phyloP scores from a whole-genome alignment of 2,888 invertebrate genomes.

The Pomacea canaliculata region DNA sequence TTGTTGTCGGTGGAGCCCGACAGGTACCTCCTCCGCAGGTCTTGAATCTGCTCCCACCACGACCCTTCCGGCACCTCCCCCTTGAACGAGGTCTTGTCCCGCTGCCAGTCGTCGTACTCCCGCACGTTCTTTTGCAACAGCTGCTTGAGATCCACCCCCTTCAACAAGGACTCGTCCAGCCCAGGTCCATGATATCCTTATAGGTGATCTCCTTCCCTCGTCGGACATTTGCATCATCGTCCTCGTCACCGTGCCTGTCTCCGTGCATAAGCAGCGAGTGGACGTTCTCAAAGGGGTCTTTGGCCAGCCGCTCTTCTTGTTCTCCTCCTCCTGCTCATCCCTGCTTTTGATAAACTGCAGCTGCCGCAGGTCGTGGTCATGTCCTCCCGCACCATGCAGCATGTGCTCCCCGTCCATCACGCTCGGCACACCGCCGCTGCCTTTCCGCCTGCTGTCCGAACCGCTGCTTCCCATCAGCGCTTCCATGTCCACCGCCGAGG shows the following conservation, averaged over 20 bases:
- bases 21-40: constrained; percentile 17
- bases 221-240: constrained; percentile 1
- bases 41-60: constrained; percentile 17
- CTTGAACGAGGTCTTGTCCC: neutral
- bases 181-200: constrained; percentile 25
- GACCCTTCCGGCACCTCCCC: constrained; percentile 14
- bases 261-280: constrained; percentile 18
- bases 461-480: constrained; percentile 3
- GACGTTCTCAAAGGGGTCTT: constrained; percentile 13
- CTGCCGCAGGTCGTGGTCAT: constrained; percentile 20
- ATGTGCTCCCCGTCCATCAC: constrained; percentile 20
- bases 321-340: neutral
- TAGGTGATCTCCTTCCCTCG: constrained; percentile 23
- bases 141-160: constrained; percentile 18
- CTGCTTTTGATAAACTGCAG: constrained; percentile 16
- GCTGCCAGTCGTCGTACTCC: constrained; percentile 25
- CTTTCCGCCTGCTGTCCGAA: neutral
- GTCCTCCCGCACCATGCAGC: constrained; percentile 19
- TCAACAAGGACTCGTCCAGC: constrained; percentile 6
- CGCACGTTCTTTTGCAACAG: constrained; percentile 12
- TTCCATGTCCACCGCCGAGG: constrained; percentile 4
- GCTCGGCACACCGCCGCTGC: neutral
- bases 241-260: neutral
- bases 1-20: neutral
- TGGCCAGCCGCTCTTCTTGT: neutral